Base-by-base conservation (phyloP, 2,888 invertebrate species). In the Arge pagana region DNA sequence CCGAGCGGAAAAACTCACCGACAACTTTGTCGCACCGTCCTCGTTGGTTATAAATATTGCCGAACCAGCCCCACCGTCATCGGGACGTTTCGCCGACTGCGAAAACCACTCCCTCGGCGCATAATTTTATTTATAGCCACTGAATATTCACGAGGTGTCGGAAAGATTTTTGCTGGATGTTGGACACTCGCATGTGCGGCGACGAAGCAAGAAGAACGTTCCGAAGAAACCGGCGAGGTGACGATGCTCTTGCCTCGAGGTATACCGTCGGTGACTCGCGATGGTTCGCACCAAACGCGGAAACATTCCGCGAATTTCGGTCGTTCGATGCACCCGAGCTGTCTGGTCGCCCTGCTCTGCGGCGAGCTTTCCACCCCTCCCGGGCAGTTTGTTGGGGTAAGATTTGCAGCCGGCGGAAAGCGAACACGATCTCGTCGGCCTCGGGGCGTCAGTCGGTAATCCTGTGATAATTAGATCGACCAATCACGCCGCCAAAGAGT, bases 81-180 rank as follows among this genome's bases (percentile, higher is more conserved):
- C 16, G 33, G 33, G 31, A 16, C 33, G 45, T 21, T 45, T 3
- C 28, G 23, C 33, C 45, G 24, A 24, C 35, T 33, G 10, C 23
- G 23, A 23, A 26, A 6, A 16, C 11, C 50, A 41, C 45, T 48
- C 37, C 40, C 57, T 41, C 16, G 57, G 48, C 52, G 57, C 60
- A 60, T 64, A 61, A 60, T 65, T 61, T 59, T 58, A 61, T 65
- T 66, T 64, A 62, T 65, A 58, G 51, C 55, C 55, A 49, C 48
- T 65, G 67, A 67, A 67, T 64, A 66, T 67, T 67, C 64, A 66
- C 65, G 62, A 53, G 36, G 37, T 41, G 58, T n/a, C n/a, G 55
- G 62, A 59, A 58, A 58, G 60, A 66, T 65, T 63, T 62, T 61
- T 65, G 39, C 48, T 50, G 23, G n/a, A 45, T 33, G 45, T 45